Base-by-base conservation (phyloP, 1,140 invertebrate genomes). In the Pomacea maculata region DNA sequence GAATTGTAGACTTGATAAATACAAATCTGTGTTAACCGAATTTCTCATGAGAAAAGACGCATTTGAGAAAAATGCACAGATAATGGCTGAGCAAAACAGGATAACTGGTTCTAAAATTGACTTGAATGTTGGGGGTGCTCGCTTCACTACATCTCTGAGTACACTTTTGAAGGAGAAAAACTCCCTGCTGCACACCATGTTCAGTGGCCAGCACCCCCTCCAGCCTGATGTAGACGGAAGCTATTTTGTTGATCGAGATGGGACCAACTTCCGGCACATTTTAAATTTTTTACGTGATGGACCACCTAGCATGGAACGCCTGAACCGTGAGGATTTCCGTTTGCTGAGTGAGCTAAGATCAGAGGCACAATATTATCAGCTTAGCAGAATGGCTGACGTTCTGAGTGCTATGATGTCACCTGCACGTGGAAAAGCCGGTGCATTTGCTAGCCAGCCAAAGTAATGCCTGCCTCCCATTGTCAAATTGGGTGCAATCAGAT, bases 161-260 rank as follows among this genome's bases (percentile, higher is more conserved):
- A 88, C 87, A 34, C n/a, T 89, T n/a, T 76, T 74, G 19, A 83
- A 84, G 64, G 84, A 86, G 45, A 78, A 81, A 61, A 84, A 85
- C 10, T 88, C 85, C 54, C 78, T 86, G 78, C 75, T 89, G 45
- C 84, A 84, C 21, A 65, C 75, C 54, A 87, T 89, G 87, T 89
- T 89, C 71, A 84, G 83, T 80, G 88, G 87, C 8, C 81, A 83
- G 57, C 84, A 89, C 72, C 29, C 78, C 14, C 11, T 87, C 10
- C 78, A 85, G 54, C 64, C 61, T 19, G 79, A 82, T 52, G 14
- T 64, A 11, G 82, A 84, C 70, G 84, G 84, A 7, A 83, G 72
- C 29, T 85, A 81, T 64, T 84, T 87, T 34, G 83, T 84, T 54
- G 87, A 89, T 67, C 82, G 83, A 65, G 83, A 87, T 78, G 88